phyloP scores from a whole-genome alignment of 1,140 invertebrate species.

The Lordiphosa mommai region DNA sequence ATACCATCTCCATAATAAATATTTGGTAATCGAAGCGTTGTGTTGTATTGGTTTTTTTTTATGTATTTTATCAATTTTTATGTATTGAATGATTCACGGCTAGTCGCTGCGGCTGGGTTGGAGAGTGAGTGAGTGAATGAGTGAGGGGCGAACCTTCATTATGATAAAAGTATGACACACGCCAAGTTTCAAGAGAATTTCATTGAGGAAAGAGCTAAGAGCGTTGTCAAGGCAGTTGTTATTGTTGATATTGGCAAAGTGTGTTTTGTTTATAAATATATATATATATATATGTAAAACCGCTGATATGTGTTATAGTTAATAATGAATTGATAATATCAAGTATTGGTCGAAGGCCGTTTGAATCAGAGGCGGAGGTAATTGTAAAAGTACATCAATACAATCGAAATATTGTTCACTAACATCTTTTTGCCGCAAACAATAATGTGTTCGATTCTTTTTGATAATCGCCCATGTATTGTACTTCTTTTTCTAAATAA shows the following conservation, averaged over 20 bases:
- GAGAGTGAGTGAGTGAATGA: conserved; percentile 1
- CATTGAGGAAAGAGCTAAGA: conserved; percentile 13
- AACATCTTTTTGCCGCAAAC: too few relatives aligned
- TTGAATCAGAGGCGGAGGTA: too few relatives aligned
- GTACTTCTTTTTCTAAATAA: too few relatives aligned
- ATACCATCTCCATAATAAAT: background rate
- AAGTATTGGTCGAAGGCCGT: too few relatives aligned
- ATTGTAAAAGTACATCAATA: too few relatives aligned
- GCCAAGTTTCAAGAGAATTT: conserved; percentile 34
- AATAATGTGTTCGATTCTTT: too few relatives aligned
- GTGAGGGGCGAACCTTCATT: conserved; percentile 2
- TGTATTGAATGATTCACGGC: conserved; percentile 44
- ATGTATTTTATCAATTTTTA: conserved; percentile 49
- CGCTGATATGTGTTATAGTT: background rate
- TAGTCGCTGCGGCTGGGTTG: background rate
- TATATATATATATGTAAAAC: background rate
- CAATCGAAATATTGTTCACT: too few relatives aligned
- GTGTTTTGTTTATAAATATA: conserved; percentile 1
- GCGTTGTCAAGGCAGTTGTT: conserved; percentile 14
- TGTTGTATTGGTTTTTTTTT: conserved; percentile 14
- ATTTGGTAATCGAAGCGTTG: conserved; percentile 6
- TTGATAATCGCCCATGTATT: too few relatives aligned
- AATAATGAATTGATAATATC: too few relatives aligned
- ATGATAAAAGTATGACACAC: conserved; percentile 34
- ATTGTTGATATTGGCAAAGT: conserved; percentile 3